Percentiles rank a stretch among this genome's conserved stretches.
phyloP scores from a whole-genome alignment of 2,888 invertebrate genomes.

The Campaea margaritaria region DNA sequence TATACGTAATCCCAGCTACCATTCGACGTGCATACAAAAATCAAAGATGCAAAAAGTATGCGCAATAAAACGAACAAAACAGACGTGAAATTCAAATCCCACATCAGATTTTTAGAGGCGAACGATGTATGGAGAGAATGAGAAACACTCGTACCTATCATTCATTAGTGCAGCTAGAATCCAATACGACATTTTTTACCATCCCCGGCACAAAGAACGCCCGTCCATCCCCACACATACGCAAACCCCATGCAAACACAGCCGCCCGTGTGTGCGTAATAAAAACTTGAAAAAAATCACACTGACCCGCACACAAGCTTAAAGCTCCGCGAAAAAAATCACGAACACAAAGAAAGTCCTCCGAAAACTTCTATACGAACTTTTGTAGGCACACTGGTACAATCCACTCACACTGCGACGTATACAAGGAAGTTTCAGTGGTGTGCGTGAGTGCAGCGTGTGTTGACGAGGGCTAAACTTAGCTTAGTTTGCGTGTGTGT shows the following conservation, averaged over 20 bases:
- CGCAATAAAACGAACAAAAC: constrained; percentile 53
- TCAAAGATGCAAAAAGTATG: constrained; percentile 46
- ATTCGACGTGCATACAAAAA: constrained; percentile 45
- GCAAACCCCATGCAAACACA: constrained; percentile 63
- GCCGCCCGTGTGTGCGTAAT: constrained; percentile 61
- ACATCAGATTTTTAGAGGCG: constrained; percentile 72
- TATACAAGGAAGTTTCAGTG: constrained; percentile 60
- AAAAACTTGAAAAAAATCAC: constrained; percentile 83
- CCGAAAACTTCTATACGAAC: constrained; percentile 83
- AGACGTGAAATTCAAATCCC: constrained; percentile 61
- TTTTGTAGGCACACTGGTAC: constrained; percentile 69
- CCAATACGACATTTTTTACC: constrained; percentile 86
- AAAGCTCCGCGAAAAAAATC: constrained; percentile 79
- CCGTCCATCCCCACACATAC: constrained; percentile 70
- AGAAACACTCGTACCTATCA: constrained; percentile 79
- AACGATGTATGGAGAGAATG: constrained; percentile 59
- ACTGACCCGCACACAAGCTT: constrained; percentile 78
- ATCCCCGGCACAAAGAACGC: constrained; percentile 83
- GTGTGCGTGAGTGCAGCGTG: constrained; percentile 76
- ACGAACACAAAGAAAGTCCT: constrained; percentile 84
- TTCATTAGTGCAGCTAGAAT: constrained; percentile 84
- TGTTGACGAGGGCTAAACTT: constrained; percentile 76
- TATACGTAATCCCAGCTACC: constrained; percentile 10
- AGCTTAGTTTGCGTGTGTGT: constrained; percentile 67
- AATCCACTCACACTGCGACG: constrained; percentile 49